phyloP scores from a whole-genome alignment of 2,113 vertebrate genomes.

The Caracal caracal region DNA sequence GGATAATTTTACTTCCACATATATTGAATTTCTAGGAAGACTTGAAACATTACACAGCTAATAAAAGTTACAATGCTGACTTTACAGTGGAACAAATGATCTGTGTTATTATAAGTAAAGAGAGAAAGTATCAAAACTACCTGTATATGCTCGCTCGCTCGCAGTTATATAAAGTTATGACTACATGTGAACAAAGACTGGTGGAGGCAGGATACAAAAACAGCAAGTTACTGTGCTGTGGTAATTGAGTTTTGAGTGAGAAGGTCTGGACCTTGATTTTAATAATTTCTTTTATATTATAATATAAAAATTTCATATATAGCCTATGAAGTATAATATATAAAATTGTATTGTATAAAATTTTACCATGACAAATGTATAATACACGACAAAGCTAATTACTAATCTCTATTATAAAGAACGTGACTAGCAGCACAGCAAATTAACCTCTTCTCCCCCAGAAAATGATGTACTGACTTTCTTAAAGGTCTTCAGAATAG shows the following conservation, averaged over 20 bases:
- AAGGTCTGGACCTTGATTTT: neutral
- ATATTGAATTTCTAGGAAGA: slow-evolving; percentile 41
- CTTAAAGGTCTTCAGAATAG: neutral
- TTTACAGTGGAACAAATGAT: slow-evolving; percentile 30
- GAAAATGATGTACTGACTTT: neutral
- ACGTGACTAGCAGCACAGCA: neutral
- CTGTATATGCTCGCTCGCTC: neutral
- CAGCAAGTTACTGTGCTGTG: neutral
- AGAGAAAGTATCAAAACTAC: neutral
- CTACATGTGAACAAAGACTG: neutral
- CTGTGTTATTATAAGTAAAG: neutral
- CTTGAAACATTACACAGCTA: slow-evolving; percentile 27
- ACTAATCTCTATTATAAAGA: neutral
- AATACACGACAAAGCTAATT: neutral
- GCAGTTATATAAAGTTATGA: neutral
- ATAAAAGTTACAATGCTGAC: slow-evolving; percentile 38
- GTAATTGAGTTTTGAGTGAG: neutral
- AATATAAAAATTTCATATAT: neutral
- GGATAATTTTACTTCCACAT: slow-evolving; percentile 1
- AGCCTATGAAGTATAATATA: neutral
- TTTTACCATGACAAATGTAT: neutral
- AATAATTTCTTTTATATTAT: neutral
- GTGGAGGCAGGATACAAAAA: neutral
- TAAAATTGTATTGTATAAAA: neutral
- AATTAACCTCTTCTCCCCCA: neutral